Evolutionary conservation across 2,888 invertebrate genomes (phyloP).

Genomic region (Yponomeuta plumbellus): DNA sequence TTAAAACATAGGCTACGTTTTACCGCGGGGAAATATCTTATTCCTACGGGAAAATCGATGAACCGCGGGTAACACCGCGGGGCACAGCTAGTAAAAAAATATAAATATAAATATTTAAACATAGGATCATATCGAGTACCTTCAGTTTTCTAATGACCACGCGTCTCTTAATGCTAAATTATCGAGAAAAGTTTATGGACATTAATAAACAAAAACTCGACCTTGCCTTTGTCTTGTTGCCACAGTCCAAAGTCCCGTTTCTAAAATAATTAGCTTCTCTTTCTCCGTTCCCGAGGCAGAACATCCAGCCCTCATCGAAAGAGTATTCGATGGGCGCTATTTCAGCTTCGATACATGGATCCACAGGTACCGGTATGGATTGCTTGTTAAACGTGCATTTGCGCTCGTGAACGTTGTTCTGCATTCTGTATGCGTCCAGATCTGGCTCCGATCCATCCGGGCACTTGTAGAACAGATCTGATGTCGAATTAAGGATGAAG

Average conservation of each 20-base stretch:
- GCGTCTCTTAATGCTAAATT: too few species aligned
- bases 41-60: too few species aligned
- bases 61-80: too few species aligned
- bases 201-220: background rate
- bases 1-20: too few species aligned
- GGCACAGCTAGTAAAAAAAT: too few species aligned
- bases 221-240: constrained; percentile 56
- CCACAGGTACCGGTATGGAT: constrained; percentile 48
- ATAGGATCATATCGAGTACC: background rate
- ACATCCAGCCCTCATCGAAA: constrained; percentile 69
- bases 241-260: constrained; percentile 67
- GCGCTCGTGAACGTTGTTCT: constrained; percentile 65
- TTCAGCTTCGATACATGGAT: constrained; percentile 70
- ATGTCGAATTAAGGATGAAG: constrained; percentile 13
- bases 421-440: constrained; percentile 55
- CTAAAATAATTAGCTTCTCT: constrained; percentile 65
- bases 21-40: too few species aligned
- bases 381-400: constrained; percentile 56
- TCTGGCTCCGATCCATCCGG: constrained; percentile 64
- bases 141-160: too few species aligned
- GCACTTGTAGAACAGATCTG: constrained; percentile 62
- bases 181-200: background rate
- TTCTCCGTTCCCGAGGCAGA: constrained; percentile 66
- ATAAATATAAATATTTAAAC: background rate
- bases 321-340: constrained; percentile 66